Conservation (phyloP, 1,140 invertebrate species). For the Pseudomyrmex concolor region DNA sequence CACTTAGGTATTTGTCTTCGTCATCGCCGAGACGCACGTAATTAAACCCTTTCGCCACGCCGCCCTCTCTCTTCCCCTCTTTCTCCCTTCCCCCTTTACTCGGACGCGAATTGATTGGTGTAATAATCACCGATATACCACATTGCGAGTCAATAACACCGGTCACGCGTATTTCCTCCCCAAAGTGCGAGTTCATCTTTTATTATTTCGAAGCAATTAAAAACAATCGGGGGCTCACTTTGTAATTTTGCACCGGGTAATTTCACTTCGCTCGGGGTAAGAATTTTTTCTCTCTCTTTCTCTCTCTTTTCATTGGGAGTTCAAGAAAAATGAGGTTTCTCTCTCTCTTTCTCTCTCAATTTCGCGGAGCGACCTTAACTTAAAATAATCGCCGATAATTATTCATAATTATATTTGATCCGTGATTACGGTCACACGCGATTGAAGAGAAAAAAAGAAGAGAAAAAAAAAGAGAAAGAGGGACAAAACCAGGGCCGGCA, state of each 20-base stretch:
- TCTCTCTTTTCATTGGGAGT: too few species aligned
- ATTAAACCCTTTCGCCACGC: constrained; percentile 64
- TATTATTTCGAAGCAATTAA: constrained; percentile 9
- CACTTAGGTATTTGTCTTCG: constrained; percentile 59
- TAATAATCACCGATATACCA: constrained; percentile 56
- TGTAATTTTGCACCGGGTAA: not conserved
- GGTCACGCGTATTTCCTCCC: constrained; percentile 8
- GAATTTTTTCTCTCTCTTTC: too few species aligned
- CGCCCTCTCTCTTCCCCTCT: not conserved
- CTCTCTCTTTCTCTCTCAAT: constrained; percentile 14
- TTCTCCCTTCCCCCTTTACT: not conserved
- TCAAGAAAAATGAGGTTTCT: too few species aligned
- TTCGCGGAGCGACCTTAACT: constrained; percentile 22
- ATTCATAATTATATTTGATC: constrained; percentile 30
- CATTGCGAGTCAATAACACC: constrained; percentile 38
- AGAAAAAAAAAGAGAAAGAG: not conserved
- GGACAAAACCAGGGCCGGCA: constrained; percentile 1
- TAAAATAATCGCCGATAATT: constrained; percentile 50
- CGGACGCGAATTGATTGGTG: constrained; percentile 46
- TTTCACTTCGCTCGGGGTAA: constrained; percentile 8
- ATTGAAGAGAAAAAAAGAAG: not conserved
- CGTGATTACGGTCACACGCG: constrained; percentile 42
- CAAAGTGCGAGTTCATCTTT: constrained; percentile 9
- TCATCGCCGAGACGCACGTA: constrained; percentile 56
- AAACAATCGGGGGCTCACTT: not conserved